Percentiles rank a stretch among this genome's conserved stretches.
phyloP scores from a whole-genome alignment of 2,113 vertebrate species.

The Brachypteracias leptosomus region DNA sequence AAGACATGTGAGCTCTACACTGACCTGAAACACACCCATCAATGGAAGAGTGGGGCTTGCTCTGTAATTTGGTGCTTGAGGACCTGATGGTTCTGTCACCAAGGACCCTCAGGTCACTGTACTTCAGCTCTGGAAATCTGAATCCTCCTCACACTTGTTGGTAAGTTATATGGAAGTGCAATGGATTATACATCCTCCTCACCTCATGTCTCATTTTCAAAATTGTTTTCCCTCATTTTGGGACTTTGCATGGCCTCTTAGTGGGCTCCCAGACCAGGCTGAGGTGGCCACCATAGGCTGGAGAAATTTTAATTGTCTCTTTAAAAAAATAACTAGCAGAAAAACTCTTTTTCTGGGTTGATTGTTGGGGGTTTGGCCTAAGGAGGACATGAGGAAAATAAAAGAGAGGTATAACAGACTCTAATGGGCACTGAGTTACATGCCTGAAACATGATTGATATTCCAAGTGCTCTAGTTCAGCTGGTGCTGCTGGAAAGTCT shows the following conservation, averaged over 20 bases:
- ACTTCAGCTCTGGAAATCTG: slow-evolving; percentile 9
- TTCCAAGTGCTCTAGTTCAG: neutral
- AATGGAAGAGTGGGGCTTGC: neutral
- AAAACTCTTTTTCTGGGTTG: neutral
- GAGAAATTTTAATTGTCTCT: neutral
- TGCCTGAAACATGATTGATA: neutral
- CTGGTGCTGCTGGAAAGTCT: neutral
- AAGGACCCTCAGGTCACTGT: neutral
- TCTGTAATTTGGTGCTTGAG: fast-evolving
- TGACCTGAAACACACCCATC: neutral
- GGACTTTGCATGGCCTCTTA: neutral
- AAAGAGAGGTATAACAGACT: neutral
- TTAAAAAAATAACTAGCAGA: neutral
- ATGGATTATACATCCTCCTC: neutral
- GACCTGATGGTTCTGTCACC: neutral
- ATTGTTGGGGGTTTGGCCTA: neutral
- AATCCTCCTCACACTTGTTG: neutral
- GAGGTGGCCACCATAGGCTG: neutral
- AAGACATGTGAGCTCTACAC: neutral
- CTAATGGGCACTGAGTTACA: neutral
- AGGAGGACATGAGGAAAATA: neutral
- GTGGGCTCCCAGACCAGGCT: neutral
- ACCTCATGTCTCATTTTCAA: neutral
- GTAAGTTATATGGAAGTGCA: neutral
- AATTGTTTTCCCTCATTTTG: neutral